Evolutionary conservation across 2,888 invertebrate genomes (phyloP), one percentile per base, ranked within the genome.

Genomic region (Alsophila aescularia): DNA sequence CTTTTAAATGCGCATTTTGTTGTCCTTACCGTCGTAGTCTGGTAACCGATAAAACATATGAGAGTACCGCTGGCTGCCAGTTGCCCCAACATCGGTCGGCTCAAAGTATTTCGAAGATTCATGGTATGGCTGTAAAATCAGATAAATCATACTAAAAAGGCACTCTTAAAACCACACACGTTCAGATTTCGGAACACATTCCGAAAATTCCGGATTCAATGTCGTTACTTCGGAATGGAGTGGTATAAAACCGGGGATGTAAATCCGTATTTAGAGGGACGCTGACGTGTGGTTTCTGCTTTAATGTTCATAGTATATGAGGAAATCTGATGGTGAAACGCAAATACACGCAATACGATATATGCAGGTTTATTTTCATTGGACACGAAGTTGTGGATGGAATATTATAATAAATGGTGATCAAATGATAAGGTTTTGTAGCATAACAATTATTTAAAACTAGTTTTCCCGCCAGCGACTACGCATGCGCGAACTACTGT

Each of bases 31-130:
- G 79, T 77, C 8, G 83, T 74, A 18, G 87, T 79, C 69, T 90
- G 88, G 54, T 79, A 91, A 5, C 84, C 87, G 32, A 86, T 73
- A 45, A 83, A 87, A 61, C 87, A 89, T 60, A 91, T 88, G 36
- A 89, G 77, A 27, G 75, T 75, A 9, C 85, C 81, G 50, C 90
- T 90, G 1, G 77, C 79, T 0, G 73, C 76, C 60, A 90, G 66
- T 68, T 90, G 90, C 0, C 75, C 80, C 51, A 91, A 61, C 89
- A 90, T 87, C 0, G 90, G 87, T 1, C 69, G 60, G 60, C 87
- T 90, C 53, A 90, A 60, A 2, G 76, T 79, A 6, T 73, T 64
- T 15, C 83, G 75, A 13, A 91, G 64, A 34, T 79, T 69, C 62
- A 77, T 65, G 0, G 80, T 81, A 50, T 83, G 71, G 4, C 90